Base-by-base conservation (phyloP, 2,113 vertebrate species). In the Stegostoma tigrinum region DNA sequence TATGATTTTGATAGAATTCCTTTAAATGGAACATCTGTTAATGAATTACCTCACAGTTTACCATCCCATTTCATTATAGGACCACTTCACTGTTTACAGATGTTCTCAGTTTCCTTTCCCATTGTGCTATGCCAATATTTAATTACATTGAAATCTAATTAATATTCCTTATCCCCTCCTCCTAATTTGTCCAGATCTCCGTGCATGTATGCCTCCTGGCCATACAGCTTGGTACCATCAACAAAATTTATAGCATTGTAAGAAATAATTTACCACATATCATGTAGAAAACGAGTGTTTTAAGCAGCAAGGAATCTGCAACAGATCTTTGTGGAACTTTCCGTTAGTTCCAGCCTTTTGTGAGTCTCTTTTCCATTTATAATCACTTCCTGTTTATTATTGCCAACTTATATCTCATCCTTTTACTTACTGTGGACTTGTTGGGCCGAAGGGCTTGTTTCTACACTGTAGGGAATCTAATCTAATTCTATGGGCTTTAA, bases 171-270 rank as follows among this genome's bases (percentile, higher is more conserved):
- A 89, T 48, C 86, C 86, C 55, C 2, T 89, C 24, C 86, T 89
- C 86, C 14, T 55, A 61, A 61, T 55, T 89, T 30, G 86, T 89
- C 86, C 34, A 34, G 12, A 34, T 89, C 48, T 89, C 10, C 0
- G 86, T 61, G 86, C 86, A 61, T 12, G 55, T 24, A 89, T 89
- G 86, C 86, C 86, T 75, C 52, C 86, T 61, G 52, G 86, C 86
- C 86, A 61, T 89, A 55, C 86, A 89, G 86, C 86, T 61, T 89
- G 86, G 86, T 89, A 89, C 34, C 86, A 89, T 89, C 86, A 89
- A 89, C 86, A 89, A 61, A 61, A 15, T 61, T 89, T 61, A 61
- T 52, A 87, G 48, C 45, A 61, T 61, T 61, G 48, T 10, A 89
- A 89, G 52, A 61, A 89, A 89, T 89, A 30, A 14, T 89, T 89